phyloP scores from a whole-genome alignment of 1,140 invertebrate genomes.

The Lordiphosa clarofinis region DNA sequence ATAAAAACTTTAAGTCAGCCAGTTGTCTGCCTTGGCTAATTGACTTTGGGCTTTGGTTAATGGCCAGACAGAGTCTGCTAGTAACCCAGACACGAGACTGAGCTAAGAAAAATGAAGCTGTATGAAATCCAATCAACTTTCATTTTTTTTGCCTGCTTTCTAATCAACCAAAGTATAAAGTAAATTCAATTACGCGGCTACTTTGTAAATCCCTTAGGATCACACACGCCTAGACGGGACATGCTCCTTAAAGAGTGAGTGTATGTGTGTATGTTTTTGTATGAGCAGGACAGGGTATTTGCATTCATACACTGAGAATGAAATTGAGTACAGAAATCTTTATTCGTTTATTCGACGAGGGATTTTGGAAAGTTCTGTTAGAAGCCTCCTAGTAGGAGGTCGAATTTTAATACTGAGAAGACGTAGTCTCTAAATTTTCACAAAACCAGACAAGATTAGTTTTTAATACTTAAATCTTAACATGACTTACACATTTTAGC shows the following conservation, averaged over 20 bases:
- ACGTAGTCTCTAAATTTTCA: too few species aligned
- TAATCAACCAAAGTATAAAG: conserved; percentile 75
- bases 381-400: too few species aligned
- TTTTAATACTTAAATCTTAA: too few species aligned
- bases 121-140: conserved; percentile 66
- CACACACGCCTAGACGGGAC: conserved; percentile 51
- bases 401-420: too few species aligned
- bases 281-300: conserved; percentile 4
- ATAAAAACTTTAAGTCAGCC: background rate
- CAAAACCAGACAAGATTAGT: too few species aligned
- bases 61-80: background rate
- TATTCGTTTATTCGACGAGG: too few species aligned
- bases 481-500: too few species aligned
- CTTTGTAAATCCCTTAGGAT: conserved; percentile 68
- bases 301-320: conserved; percentile 18
- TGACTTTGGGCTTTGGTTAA: conserved; percentile 11
- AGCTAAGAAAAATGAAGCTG: conserved; percentile 20
- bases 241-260: conserved; percentile 11
- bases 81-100: too few species aligned
- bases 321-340: too few species aligned
- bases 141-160: conserved; percentile 26
- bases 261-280: conserved; percentile 12
- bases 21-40: conserved; percentile 16
- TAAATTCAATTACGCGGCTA: conserved; percentile 77
- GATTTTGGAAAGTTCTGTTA: too few species aligned